phyloP scores from a whole-genome alignment of 2,113 vertebrate genomes.

The Lutjanus erythropterus region DNA sequence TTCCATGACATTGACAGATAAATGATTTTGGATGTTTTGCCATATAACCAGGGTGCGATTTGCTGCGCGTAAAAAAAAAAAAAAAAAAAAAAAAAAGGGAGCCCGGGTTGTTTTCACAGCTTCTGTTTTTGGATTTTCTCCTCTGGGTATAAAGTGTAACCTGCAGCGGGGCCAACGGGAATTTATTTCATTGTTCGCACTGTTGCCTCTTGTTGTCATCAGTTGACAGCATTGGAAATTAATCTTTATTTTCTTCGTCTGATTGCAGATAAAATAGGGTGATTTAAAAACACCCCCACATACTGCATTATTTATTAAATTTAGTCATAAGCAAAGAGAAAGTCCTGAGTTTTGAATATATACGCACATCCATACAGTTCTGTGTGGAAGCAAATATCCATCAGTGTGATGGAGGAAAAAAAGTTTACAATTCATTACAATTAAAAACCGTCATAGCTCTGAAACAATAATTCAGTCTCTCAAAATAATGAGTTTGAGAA shows the following conservation, averaged over 20 bases:
- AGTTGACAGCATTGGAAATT: background rate
- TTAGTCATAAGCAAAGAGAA: background rate
- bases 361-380: background rate
- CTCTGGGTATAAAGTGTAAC: background rate
- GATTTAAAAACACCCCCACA: background rate
- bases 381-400: too few species aligned
- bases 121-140: slow-evolving; percentile 6
- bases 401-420: too few species aligned
- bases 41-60: slow-evolving; percentile 49
- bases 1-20: slow-evolving; percentile 1
- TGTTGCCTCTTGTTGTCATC: background rate
- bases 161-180: background rate
- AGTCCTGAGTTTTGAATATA: background rate
- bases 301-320: background rate
- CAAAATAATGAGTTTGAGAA: too few species aligned
- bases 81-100: too few species aligned
- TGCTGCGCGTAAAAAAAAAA: background rate
- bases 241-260: background rate
- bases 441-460: too few species aligned
- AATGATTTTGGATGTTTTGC: slow-evolving; percentile 16
- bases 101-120: background rate
- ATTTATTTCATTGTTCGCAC: background rate
- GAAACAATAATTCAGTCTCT: too few species aligned
- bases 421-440: too few species aligned
- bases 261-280: background rate